Percentiles rank a stretch among this genome's conserved stretches.
Conservation (phyloP, 2,797 vertebrate genomes). For the Xenops minutus region DNA sequence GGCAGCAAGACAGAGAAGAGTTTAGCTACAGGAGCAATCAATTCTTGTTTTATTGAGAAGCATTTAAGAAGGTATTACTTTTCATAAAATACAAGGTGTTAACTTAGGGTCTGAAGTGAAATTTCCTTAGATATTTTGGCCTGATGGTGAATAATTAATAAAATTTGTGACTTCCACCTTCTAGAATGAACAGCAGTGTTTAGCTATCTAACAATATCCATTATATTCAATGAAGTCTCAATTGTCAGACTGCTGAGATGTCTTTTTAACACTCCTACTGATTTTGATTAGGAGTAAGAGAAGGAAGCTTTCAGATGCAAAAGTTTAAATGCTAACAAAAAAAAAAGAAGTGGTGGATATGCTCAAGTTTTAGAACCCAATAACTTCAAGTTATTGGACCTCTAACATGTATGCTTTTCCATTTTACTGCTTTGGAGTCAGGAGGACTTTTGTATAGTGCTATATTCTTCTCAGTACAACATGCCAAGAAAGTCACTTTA, state of each 20-base stretch:
- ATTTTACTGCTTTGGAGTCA: neutral
- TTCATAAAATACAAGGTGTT: neutral
- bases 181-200: neutral
- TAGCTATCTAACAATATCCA: neutral
- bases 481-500: neutral
- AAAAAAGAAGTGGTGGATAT: neutral
- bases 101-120: neutral
- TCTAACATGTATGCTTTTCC: neutral
- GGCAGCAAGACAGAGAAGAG: neutral
- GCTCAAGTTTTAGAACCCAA: neutral
- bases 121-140: neutral
- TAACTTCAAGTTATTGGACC: neutral
- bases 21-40: neutral
- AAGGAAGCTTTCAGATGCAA: neutral
- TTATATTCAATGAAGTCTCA: neutral
- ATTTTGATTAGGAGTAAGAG: neutral
- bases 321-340: neutral
- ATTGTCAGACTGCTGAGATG: neutral
- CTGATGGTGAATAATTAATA: neutral
- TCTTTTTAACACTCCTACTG: neutral
- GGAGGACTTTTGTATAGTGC: neutral
- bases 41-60: neutral
- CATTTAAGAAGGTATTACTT: neutral
- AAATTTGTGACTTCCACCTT: neutral
- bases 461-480: neutral